Base-by-base conservation (phyloP, 2,797 vertebrate species). In the Darevskia nairensis region DNA sequence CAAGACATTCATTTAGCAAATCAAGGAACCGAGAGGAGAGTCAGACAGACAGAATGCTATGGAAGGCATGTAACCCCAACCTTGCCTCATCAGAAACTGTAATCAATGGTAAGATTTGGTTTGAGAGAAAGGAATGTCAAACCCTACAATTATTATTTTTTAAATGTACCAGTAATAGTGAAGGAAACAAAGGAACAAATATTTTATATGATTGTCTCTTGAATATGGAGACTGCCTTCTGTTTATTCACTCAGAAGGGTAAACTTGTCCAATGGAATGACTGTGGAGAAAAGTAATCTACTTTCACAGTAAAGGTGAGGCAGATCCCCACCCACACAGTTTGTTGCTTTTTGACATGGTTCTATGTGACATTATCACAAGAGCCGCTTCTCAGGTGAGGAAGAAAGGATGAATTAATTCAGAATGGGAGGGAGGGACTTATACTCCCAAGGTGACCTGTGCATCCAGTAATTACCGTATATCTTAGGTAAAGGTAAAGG, bases 241-340 rank as follows among this genome's bases (percentile, higher is more conserved):
- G 74, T 92, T 93, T 91, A 90, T 94, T 92, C 87, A 90, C 87
- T 89, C 86, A 84, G 75, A 92, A 71, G 13, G 50, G 66, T 83
- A 89, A 15, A 90, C 79, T 81, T 83, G 88, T 8, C 82, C 82
- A 89, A 23, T 6, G 64, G 81, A 90, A 92, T 87, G 81, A 39
- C 80, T 83, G 0, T 29, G 71, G 7, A 89, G 19, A 21, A 9
- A 68, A 66, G 61, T 74, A 74, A 4, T 27, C 82, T 76, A 69
- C 39, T 91, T 81, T 0, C 50, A 64, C 7, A 29, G 0, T 0
- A 66, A 85, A 64, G 75, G 64, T 50, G 50, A 50, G 50, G 50
- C 13, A 13, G 50, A 50, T 50, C 50, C 50, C 4, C 44, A 10
- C 25, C 35, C 59, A n/a, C n/a, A 7, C 25, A 27, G 23, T 68